Evolutionary conservation across 2,888 invertebrate genomes (phyloP).

Genomic region (Amblyjoppa fuscipennis): DNA sequence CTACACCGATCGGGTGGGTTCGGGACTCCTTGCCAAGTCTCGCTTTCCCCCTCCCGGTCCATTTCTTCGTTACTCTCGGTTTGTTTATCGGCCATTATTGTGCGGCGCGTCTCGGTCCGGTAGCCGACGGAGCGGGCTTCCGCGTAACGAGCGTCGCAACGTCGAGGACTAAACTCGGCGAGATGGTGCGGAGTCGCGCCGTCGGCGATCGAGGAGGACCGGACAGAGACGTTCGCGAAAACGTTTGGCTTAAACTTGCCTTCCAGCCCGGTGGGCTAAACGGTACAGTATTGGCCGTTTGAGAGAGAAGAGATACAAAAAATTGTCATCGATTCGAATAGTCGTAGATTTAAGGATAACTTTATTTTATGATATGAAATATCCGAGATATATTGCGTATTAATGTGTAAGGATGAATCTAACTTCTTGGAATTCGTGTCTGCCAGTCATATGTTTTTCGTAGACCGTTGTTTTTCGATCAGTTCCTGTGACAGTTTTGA

Average conservation of each 20-base stretch:
- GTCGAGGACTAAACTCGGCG: slow-evolving; percentile 46
- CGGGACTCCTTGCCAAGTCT: slow-evolving; percentile 46
- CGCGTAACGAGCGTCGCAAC: slow-evolving; percentile 48
- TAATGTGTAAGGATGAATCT: no score
- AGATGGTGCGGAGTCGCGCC: slow-evolving; percentile 6
- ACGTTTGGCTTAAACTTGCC: not conserved
- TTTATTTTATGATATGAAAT: no score
- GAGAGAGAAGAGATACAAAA: not conserved
- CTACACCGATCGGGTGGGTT: not conserved
- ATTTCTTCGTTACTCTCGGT: not conserved
- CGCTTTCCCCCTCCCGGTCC: slow-evolving; percentile 2
- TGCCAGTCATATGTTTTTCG: no score
- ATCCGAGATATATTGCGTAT: no score
- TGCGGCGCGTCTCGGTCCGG: slow-evolving; percentile 45
- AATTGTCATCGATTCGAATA: not conserved
- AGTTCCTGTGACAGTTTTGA: no score
- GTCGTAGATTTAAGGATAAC: not conserved
- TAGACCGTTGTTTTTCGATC: no score
- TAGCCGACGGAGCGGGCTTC: slow-evolving; percentile 43
- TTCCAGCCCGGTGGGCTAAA: not conserved
- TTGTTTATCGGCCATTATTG: slow-evolving; percentile 60
- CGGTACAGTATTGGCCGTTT: not conserved
- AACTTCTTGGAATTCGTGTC: no score
- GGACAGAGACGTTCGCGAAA: slow-evolving; percentile 38
- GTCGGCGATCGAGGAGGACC: slow-evolving; percentile 32